A percentile compares a stretch with the other conserved stretches of the same genome.
These are phyloP conservation scores for Phalloptychus januarius DNA, from an alignment of 2,797 vertebrate genomes.

Conservation along the genomic window DNA sequence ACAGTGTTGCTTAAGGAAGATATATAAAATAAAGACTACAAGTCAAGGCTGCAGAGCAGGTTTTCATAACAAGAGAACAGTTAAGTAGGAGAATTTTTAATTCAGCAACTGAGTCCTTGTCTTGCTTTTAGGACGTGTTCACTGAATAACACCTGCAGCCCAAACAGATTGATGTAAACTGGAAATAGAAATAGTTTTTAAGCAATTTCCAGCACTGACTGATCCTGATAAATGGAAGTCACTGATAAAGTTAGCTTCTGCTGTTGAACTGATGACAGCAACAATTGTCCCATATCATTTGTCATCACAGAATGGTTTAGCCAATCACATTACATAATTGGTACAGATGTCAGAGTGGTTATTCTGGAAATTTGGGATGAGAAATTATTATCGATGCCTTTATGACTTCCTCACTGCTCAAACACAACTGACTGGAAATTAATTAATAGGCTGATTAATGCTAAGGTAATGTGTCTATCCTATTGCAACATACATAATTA, in stretches of 20 bases:
- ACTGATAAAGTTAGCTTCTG: background rate
- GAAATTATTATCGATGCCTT: background rate
- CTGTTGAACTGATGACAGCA: constrained; percentile 7
- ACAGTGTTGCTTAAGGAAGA: background rate
- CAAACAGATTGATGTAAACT: background rate
- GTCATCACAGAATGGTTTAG: background rate
- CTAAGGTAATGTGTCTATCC: background rate
- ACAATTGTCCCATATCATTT: background rate
- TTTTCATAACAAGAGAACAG: constrained; percentile 2
- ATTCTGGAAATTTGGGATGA: background rate
- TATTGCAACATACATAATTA: background rate
- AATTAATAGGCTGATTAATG: background rate
- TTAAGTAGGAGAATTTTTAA: background rate
- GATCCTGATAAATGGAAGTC: background rate
- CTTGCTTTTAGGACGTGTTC: background rate
- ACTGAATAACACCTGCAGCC: background rate
- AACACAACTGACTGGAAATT: background rate
- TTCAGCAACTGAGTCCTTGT: background rate
- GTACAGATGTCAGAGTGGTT: background rate
- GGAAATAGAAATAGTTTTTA: background rate
- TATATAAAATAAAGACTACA: background rate
- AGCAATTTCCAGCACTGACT: background rate
- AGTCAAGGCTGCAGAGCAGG: background rate
- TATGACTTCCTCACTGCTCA: background rate
- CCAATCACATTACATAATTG: background rate